phyloP scores from a whole-genome alignment of 2,888 invertebrate genomes.

The Drosophila sordidula region DNA sequence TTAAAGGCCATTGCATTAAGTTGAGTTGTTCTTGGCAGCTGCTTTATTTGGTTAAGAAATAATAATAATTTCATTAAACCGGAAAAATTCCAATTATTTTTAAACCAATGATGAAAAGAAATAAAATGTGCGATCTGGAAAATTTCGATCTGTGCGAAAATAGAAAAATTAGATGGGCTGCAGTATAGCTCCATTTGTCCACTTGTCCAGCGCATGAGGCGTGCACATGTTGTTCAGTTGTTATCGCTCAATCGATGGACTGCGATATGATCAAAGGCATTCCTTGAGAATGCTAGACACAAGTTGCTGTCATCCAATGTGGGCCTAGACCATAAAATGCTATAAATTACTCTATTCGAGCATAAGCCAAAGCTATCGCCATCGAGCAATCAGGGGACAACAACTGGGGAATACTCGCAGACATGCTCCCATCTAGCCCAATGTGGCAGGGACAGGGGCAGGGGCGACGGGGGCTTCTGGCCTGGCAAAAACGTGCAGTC shows the following conservation, averaged over 20 bases:
- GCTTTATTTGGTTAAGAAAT: too few relatives aligned
- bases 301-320: conserved; percentile 50
- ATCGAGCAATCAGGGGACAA: conserved; percentile 47
- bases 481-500: conserved; percentile 77
- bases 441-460: background rate
- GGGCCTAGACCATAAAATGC: conserved; percentile 64
- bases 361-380: conserved; percentile 52
- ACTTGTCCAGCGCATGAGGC: conserved; percentile 6
- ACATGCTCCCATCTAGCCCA: conserved; percentile 15
- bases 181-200: background rate
- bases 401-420: conserved; percentile 34
- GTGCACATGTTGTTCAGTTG: conserved; percentile 1
- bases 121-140: too few relatives aligned
- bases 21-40: too few relatives aligned
- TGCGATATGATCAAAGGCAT: conserved; percentile 68
- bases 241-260: conserved; percentile 50
- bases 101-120: too few relatives aligned
- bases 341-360: conserved; percentile 77
- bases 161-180: conserved; percentile 1
- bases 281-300: conserved; percentile 69
- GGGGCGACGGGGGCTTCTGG: background rate
- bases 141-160: background rate
- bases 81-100: too few relatives aligned
- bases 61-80: too few relatives aligned
- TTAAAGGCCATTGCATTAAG: background rate